Evolutionary conservation across 2,797 vertebrate genomes (phyloP).

Genomic region (Peromyscus eremicus): DNA sequence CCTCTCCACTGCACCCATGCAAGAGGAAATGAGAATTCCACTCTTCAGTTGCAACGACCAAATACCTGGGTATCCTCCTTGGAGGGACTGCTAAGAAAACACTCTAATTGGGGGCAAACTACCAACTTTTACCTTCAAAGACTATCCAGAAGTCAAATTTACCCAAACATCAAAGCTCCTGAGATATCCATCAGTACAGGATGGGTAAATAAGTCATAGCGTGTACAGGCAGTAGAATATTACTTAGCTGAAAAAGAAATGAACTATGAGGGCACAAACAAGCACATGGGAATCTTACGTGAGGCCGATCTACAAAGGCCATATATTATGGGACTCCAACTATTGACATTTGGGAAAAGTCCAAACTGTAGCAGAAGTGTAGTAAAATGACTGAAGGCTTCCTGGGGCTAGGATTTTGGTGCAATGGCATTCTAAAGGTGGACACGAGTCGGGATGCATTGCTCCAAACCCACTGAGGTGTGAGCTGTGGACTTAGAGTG

Average conservation of each 20-base stretch:
- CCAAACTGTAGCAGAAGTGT: neutral
- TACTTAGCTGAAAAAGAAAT: neutral
- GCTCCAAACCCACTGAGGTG: neutral
- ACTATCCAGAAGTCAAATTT: neutral
- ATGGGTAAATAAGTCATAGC: neutral
- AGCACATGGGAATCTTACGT: neutral
- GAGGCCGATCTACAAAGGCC: neutral
- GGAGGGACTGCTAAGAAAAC: neutral
- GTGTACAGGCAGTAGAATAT: neutral
- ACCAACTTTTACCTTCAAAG: neutral
- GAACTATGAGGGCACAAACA: neutral
- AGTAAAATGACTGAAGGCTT: neutral
- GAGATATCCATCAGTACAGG: neutral
- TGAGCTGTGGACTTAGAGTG: neutral
- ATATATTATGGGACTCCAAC: neutral
- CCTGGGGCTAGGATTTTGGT: neutral
- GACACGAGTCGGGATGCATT: neutral
- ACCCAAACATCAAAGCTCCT: neutral
- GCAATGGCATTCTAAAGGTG: neutral
- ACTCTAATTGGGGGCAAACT: neutral
- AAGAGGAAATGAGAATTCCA: accelerated
- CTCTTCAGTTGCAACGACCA: neutral
- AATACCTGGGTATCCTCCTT: neutral
- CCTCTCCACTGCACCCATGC: neutral
- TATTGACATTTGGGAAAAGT: neutral